Evolutionary conservation across 1,140 invertebrate species (phyloP).

Genomic region (Globodera ellingtonae): DNA sequence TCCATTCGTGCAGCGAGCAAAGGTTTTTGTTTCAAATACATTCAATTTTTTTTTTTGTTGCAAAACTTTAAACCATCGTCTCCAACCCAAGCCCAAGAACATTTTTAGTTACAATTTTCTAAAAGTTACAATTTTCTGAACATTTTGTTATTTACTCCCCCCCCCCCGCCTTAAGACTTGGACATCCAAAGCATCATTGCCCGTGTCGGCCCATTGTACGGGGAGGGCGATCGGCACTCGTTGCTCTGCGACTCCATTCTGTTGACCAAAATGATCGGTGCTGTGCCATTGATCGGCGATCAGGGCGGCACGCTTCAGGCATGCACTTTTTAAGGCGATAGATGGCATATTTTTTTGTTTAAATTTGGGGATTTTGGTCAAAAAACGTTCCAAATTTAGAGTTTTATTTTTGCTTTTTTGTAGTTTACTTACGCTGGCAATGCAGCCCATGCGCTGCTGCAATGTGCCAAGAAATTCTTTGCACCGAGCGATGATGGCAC

Average conservation of each 20-base stretch:
- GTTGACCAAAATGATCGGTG: conserved; percentile 12
- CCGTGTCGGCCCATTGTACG: conserved; percentile 48
- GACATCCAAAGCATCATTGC: conserved; percentile 26
- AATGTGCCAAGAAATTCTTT: conserved; percentile 37
- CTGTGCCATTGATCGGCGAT: conserved; percentile 48
- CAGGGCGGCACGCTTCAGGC: conserved; percentile 47
- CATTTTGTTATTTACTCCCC: neutral
- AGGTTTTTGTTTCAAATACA: neutral
- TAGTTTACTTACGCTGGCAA: conserved; percentile 56
- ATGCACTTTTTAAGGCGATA: neutral
- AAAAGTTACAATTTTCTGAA: too few relatives aligned
- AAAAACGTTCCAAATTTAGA: too few relatives aligned
- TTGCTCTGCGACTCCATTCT: conserved; percentile 46
- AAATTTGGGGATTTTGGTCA: neutral
- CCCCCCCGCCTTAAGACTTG: conserved; percentile 5
- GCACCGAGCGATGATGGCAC: too few relatives aligned
- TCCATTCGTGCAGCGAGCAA: conserved; percentile 18
- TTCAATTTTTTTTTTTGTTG: neutral
- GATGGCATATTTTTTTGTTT: neutral
- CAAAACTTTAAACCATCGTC: too few relatives aligned
- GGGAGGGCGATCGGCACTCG: conserved; percentile 47
- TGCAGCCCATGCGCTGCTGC: conserved; percentile 44
- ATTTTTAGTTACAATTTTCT: too few relatives aligned
- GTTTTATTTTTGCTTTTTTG: neutral
- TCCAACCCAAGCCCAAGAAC: too few relatives aligned